Evolutionary conservation across 2,113 vertebrate genomes (phyloP).

Genomic region (Columba janthina): DNA sequence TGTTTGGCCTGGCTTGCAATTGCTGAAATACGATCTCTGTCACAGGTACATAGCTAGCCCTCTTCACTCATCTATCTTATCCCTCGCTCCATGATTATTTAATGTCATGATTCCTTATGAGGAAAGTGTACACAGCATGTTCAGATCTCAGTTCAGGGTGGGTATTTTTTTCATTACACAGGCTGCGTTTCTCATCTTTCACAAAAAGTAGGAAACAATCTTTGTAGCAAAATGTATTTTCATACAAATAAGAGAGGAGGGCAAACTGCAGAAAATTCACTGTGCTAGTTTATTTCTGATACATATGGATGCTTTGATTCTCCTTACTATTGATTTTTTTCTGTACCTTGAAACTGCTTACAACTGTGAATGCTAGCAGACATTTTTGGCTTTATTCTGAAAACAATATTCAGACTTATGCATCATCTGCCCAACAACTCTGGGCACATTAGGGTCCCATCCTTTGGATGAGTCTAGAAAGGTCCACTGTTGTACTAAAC

Average conservation of each 20-base stretch:
- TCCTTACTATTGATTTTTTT: not conserved
- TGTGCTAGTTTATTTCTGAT: conserved; percentile 11
- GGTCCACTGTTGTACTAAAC: not conserved
- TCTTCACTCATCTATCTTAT: not conserved
- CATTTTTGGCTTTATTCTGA: not conserved
- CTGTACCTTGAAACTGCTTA: conserved; percentile 3
- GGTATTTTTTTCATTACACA: not conserved
- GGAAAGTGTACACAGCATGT: not conserved
- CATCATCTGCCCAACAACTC: not conserved
- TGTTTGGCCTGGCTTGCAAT: not conserved
- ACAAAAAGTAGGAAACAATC: not conserved
- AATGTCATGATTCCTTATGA: not conserved
- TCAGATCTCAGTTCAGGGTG: not conserved
- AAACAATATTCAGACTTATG: not conserved
- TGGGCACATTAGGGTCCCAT: not conserved
- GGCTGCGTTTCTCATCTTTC: not conserved
- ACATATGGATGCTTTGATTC: not conserved
- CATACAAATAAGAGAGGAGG: not conserved
- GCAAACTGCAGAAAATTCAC: not conserved
- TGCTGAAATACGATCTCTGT: not conserved
- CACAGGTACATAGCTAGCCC: not conserved
- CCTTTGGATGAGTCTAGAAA: not conserved
- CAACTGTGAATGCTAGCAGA: not conserved
- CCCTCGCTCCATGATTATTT: not conserved
- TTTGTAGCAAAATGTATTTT: not conserved